Evolutionary conservation across 2,113 vertebrate species (phyloP).

Genomic region (Anas platyrhynchos): DNA sequence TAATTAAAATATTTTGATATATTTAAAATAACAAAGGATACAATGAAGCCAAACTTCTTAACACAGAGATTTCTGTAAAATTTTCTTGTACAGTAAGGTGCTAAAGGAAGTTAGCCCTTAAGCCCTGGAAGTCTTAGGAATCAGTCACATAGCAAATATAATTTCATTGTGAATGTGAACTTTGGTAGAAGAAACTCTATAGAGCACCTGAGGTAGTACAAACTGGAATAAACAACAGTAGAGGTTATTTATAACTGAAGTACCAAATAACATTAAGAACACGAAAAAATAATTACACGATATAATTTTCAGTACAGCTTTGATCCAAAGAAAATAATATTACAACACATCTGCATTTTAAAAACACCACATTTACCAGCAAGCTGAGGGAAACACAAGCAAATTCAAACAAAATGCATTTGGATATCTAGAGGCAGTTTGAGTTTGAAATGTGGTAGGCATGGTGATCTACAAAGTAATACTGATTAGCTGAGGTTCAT

Average conservation of each 20-base stretch:
- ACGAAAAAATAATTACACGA: constrained; percentile 87
- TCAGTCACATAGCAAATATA: constrained; percentile 87
- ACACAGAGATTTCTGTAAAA: constrained; percentile 87
- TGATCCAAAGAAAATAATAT: constrained; percentile 89
- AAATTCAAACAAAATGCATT: constrained; percentile 68
- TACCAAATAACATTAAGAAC: constrained; percentile 92
- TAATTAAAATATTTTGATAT: constrained; percentile 92
- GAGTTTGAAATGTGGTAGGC: constrained; percentile 83
- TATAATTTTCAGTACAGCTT: constrained; percentile 91
- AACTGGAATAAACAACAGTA: constrained; percentile 94
- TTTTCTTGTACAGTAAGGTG: constrained; percentile 92
- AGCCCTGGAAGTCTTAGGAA: constrained; percentile 91
- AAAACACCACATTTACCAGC: constrained; percentile 84
- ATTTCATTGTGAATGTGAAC: constrained; percentile 90
- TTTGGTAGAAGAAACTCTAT: constrained; percentile 95
- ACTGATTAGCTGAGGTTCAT: constrained; percentile 90
- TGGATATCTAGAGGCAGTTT: constrained; percentile 76
- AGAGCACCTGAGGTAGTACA: constrained; percentile 96
- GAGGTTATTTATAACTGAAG: constrained; percentile 88
- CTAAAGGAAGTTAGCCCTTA: constrained; percentile 92
- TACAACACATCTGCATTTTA: constrained; percentile 86
- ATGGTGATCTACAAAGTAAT: constrained; percentile 84
- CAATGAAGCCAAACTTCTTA: constrained; percentile 90
- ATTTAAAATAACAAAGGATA: constrained; percentile 92
- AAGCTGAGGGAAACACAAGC: constrained; percentile 79